Percentiles rank a stretch among this genome's conserved stretches.
phyloP scores from a whole-genome alignment of 1,140 invertebrate genomes.

The Zophobas atratus region DNA sequence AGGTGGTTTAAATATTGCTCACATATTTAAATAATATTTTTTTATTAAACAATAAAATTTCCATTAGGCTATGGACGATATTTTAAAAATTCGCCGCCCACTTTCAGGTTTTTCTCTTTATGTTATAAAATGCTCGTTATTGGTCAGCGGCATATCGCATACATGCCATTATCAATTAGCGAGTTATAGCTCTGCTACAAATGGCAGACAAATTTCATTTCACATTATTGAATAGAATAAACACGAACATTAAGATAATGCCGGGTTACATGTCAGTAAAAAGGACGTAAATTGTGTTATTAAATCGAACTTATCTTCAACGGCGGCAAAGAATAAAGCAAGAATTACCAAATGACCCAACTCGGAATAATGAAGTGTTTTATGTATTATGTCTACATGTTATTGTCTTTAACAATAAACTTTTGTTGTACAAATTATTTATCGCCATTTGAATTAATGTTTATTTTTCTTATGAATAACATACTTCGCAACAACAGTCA shows the following conservation, averaged over 20 bases:
- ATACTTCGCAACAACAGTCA: background rate
- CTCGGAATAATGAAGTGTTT: slow-evolving; percentile 26
- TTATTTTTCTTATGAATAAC: background rate
- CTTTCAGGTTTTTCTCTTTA: background rate
- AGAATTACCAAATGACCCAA: slow-evolving; percentile 21
- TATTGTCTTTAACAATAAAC: slow-evolving; percentile 32
- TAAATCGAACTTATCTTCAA: slow-evolving; percentile 29
- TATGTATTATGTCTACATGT: slow-evolving; percentile 20
- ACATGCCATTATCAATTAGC: slow-evolving; percentile 21
- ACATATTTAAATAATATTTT: no score
- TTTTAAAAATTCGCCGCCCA: background rate
- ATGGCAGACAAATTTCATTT: slow-evolving; percentile 11
- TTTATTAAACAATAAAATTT: no score
- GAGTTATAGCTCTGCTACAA: background rate
- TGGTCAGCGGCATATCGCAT: background rate
- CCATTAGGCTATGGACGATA: no score
- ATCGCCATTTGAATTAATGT: slow-evolving; percentile 10
- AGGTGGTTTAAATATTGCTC: no score
- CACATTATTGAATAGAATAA: slow-evolving; percentile 36
- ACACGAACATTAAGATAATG: slow-evolving; percentile 36
- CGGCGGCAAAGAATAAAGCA: slow-evolving; percentile 23
- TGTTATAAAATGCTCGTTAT: background rate
- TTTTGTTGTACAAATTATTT: slow-evolving; percentile 37
- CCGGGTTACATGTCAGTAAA: slow-evolving; percentile 36
- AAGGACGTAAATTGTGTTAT: slow-evolving; percentile 37